Evolutionary conservation across 2,113 vertebrate species (phyloP).

Genomic region (Anoura caudifer): DNA sequence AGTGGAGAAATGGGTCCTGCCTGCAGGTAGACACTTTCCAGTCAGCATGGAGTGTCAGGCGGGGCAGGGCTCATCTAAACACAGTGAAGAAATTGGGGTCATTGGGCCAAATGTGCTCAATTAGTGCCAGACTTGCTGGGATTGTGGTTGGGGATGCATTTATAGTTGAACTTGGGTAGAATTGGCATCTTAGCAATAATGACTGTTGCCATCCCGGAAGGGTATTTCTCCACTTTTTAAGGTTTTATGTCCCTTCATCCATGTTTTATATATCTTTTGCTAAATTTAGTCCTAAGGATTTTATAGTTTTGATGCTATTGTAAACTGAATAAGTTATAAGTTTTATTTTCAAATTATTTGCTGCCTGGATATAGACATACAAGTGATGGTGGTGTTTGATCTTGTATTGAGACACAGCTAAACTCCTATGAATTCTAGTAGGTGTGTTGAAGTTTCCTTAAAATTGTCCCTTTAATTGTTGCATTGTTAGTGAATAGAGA

Average conservation of each 20-base stretch:
- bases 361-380: too few species aligned
- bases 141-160: not conserved
- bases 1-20: not conserved
- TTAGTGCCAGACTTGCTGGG: not conserved
- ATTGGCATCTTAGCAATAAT: rapidly evolving
- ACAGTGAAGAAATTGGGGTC: not conserved
- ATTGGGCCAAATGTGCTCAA: too few species aligned
- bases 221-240: not conserved
- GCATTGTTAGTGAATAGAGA: not conserved
- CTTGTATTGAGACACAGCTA: too few species aligned
- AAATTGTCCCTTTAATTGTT: rapidly evolving
- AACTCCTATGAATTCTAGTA: not conserved
- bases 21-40: too few species aligned
- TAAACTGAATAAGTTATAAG: not conserved
- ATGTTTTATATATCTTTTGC: not conserved
- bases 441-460: not conserved
- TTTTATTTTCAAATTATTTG: not conserved
- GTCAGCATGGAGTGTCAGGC: not conserved
- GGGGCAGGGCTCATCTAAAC: not conserved
- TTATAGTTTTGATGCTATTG: not conserved
- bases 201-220: rapidly evolving
- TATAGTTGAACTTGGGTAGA: not conserved
- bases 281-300: not conserved
- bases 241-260: not conserved
- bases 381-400: not conserved